Conservation (phyloP, 1,140 invertebrate species). For the Caenorhabditis tropicalis region DNA sequence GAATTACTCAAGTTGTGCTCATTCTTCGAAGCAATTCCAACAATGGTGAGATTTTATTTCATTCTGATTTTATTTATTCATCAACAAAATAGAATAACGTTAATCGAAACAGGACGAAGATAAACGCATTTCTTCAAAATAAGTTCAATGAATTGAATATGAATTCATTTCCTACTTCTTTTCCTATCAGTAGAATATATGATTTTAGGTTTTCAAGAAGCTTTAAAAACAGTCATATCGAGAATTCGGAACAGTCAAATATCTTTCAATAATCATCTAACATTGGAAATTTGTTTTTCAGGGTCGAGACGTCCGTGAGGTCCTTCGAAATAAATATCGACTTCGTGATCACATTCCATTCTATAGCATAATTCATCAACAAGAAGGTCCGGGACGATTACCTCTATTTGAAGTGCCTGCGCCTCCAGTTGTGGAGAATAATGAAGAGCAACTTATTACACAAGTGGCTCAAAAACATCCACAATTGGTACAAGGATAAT, state of each 20-base stretch:
- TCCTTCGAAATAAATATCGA: conserved; percentile 52
- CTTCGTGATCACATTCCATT: conserved; percentile 53
- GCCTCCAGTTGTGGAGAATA: background rate
- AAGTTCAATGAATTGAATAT: too few species aligned
- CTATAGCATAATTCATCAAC: conserved; percentile 38
- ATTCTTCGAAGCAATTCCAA: conserved; percentile 85
- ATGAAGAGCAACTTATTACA: conserved; percentile 5
- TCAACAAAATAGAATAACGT: too few species aligned
- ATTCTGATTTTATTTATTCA: too few species aligned
- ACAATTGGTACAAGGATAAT: background rate
- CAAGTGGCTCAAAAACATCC: conserved; percentile 19
- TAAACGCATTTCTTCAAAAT: too few species aligned
- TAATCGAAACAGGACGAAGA: too few species aligned
- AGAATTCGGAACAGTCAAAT: too few species aligned
- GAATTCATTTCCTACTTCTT: too few species aligned
- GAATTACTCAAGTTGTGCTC: conserved; percentile 91
- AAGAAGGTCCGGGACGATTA: background rate
- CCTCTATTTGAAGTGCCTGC: background rate
- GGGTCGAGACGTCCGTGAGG: conserved; percentile 56
- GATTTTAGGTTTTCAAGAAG: too few species aligned
- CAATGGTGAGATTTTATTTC: conserved; percentile 67
- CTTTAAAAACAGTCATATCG: too few species aligned
- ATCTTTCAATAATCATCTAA: background rate
- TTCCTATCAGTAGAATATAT: too few species aligned
- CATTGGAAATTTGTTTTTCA: background rate